Base-by-base conservation (phyloP, 2,797 vertebrate species). In the Macrochelys suwanniensis region DNA sequence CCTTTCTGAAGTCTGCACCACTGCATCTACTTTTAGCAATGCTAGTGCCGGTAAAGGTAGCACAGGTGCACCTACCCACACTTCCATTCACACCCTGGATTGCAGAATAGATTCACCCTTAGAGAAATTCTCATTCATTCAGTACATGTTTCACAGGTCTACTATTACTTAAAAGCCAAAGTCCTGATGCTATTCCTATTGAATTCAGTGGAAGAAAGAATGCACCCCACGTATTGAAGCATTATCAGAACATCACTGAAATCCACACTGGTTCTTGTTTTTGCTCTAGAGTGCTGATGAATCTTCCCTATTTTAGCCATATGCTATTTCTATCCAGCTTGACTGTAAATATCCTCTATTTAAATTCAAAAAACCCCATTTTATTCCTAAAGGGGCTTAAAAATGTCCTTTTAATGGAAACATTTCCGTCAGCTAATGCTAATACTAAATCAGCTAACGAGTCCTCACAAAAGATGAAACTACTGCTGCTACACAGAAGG, bases 351-450 rank as follows among this genome's bases (percentile, higher is more conserved):
- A 74, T 25, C 81, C 57, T 89, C 13, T 49, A 49, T 28, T 88
- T 77, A 85, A 28, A 93, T 81, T 12, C 15, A 50, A 50, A 2
- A 80, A 91, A 93, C 51, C 56, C 7, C 68, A 37, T 68, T n/a
- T 45, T 76, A 57, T n/a, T 76, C 51, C 19, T 80, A 33, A 76
- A 65, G 54, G 23, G 23, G 51, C 7, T 89, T 90, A 65, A 0
- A 0, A 17, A 11, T 57, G 37, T 37, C 10, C 5, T 79, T 88
- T 84, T 45, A 82, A 42, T 71, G 49, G 61, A 92, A 94, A 45
- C 77, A 76, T 71, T 94, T 77, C 89, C 59, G 6, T 59, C 80
- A 71, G n/a, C 9, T 74, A 54, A 51, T 76, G 54, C 84, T 87
- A 59, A 68, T 79, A n/a, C 23, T 49, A 80, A 93, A 53, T 65